Conservation (phyloP, 2,888 invertebrate genomes). For the Agrenia bidenticulata region DNA sequence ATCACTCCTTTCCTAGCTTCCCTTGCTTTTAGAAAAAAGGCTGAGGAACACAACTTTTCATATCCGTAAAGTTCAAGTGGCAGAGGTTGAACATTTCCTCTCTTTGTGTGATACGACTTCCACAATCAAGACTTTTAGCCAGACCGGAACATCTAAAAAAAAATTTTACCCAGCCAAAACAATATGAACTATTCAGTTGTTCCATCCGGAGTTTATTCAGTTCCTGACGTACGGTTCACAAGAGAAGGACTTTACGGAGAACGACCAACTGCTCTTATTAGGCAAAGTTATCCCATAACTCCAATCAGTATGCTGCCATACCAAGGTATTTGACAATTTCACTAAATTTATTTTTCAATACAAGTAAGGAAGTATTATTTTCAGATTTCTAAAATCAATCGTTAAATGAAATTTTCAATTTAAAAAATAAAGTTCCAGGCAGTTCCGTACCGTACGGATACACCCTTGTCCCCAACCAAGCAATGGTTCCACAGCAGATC, state of each 20-base stretch:
- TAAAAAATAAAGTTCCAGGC: constrained; percentile 42
- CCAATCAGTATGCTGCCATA: constrained; percentile 47
- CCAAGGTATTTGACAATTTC: constrained; percentile 32
- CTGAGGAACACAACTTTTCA: not conserved
- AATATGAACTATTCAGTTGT: constrained; percentile 20
- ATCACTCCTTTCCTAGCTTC: constrained; percentile 6
- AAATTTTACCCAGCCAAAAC: constrained; percentile 10
- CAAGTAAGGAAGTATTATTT: no score
- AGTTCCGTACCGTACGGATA: constrained; percentile 42
- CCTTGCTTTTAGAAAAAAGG: not conserved
- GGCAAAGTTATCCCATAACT: constrained; percentile 40
- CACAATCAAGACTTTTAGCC: constrained; percentile 8
- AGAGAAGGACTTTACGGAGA: constrained; percentile 39
- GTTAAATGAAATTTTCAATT: no score
- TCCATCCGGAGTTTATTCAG: constrained; percentile 43
- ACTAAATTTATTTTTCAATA: not conserved
- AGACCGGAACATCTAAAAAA: not conserved
- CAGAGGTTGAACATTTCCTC: constrained; percentile 17
- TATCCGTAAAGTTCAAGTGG: constrained; percentile 34
- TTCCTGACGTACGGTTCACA: constrained; percentile 45
- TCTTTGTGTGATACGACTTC: constrained; percentile 23
- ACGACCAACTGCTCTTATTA: constrained; percentile 36
- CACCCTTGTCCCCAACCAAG: constrained; percentile 37
- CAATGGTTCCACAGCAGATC: constrained; percentile 12
- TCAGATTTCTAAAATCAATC: no score